phyloP scores from a whole-genome alignment of 1,140 invertebrate species.

The Dinothrombium tinctorium region DNA sequence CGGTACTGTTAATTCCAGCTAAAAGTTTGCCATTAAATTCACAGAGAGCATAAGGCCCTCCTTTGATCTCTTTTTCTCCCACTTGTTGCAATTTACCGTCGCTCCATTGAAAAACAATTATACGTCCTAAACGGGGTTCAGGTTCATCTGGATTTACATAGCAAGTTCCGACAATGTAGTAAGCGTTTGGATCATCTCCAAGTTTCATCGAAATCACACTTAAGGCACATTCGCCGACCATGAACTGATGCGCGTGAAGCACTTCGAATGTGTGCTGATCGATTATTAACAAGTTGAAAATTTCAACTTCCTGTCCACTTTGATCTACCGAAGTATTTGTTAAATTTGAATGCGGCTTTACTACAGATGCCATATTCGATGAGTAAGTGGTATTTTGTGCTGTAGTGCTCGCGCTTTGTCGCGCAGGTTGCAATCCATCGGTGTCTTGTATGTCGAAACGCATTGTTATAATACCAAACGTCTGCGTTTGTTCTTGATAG shows the following conservation, averaged over 20 bases:
- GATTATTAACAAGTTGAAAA: conserved; percentile 72
- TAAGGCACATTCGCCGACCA: conserved; percentile 63
- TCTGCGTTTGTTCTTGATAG: conserved; percentile 77
- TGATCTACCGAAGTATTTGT: conserved; percentile 24
- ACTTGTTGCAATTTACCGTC: conserved; percentile 73
- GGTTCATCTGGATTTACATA: conserved; percentile 78
- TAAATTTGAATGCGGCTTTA: conserved; percentile 1
- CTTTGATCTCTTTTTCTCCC: conserved; percentile 88
- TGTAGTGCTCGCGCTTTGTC: conserved; percentile 46
- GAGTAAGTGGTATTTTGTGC: conserved; percentile 12
- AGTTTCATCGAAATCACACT: conserved; percentile 68
- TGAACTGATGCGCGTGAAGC: conserved; percentile 72
- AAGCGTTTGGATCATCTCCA: conserved; percentile 69
- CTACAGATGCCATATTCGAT: conserved; percentile 7
- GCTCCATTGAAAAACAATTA: conserved; percentile 70
- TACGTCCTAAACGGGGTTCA: conserved; percentile 66
- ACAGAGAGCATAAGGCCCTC: conserved; percentile 61
- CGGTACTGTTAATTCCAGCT: conserved; percentile 85
- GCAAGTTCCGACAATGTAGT: conserved; percentile 84
- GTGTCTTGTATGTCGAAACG: conserved; percentile 47
- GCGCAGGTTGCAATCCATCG: conserved; percentile 25
- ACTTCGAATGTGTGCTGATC: conserved; percentile 95
- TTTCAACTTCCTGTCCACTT: conserved; percentile 61
- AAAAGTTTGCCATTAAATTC: conserved; percentile 88
- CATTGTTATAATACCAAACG: conserved; percentile 79